Base-by-base conservation (phyloP, 2,797 vertebrate genomes). In the Balearica regulorum region DNA sequence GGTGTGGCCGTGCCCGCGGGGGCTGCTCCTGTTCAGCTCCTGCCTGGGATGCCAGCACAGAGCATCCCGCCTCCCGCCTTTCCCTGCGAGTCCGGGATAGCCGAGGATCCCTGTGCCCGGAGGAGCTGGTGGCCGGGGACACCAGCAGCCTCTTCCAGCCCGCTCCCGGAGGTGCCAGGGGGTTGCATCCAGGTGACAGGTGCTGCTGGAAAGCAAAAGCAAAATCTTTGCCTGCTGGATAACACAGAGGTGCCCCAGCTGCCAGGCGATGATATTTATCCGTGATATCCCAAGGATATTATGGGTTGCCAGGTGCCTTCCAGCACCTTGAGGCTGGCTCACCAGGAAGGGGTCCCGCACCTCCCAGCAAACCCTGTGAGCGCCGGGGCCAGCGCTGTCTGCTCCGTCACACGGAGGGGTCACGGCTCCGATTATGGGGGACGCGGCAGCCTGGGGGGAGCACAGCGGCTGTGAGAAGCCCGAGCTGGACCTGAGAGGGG, bases 1-100 rank as follows among this genome's bases (percentile, higher is more conserved):
- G 41, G n/a, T 19, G 51, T 2, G 41, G n/a, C 41, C 55, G 62
- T 37, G 39, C 26, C 53, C 3, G 0, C 1, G 0, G 53, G n/a
- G 6, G 35, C n/a, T 26, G 51, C 43, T 57, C 41, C 51, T 21
- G 28, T 33, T 37, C 51, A 5, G 17, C 29, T n/a, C 7, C 8
- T 33, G 43, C 53, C 28, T 1, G 1, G 46, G 10, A 16, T 51
- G 55, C 37, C 37, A 49, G 44, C 25, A 6, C 43, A 17, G 43
- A 17, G 64, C 53, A 11, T 51, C 54, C 51, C n/a, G 10, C 29
- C 46, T 43, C 19, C 55, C 5, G 13, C 24, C 37, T 25, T 25
- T 31, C 46, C 80, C 37, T 35, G 55, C 15, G 12, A n/a, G 35
- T 11, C 55, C 3, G 3, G 55, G 46, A 35, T 43, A 10, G 13